Evolutionary conservation across 2,113 vertebrate species (phyloP).

Genomic region (Zosterops japonicus): DNA sequence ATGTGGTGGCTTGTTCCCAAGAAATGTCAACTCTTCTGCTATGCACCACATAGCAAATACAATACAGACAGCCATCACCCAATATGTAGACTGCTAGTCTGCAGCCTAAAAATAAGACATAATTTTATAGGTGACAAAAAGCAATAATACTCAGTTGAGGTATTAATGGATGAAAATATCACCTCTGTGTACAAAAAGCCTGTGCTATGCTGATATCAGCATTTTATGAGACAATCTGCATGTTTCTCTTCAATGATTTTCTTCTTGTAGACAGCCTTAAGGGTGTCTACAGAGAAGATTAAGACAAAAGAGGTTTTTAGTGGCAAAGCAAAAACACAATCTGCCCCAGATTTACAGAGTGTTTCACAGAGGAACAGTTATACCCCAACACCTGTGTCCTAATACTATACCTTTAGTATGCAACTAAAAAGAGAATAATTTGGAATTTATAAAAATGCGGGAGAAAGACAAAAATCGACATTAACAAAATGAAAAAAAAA

Average conservation of each 20-base stretch:
- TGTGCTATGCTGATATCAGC: neutral
- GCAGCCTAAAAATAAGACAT: neutral
- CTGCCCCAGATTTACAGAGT: neutral
- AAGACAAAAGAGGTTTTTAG: neutral
- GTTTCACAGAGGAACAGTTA: neutral
- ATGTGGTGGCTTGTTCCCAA: constrained; percentile 27
- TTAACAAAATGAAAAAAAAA: neutral
- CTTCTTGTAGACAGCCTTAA: neutral
- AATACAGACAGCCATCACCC: neutral
- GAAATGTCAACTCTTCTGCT: constrained; percentile 55
- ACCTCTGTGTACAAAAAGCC: neutral
- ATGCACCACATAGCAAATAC: constrained; percentile 10
- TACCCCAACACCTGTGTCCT: neutral
- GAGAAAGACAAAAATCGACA: neutral
- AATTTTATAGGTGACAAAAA: constrained; percentile 10
- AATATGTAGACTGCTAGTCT: neutral
- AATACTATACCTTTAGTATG: neutral
- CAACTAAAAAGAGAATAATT: neutral
- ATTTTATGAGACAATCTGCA: neutral
- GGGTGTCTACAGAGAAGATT: neutral
- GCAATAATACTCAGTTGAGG: neutral
- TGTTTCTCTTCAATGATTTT: constrained; percentile 8
- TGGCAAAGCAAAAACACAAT: neutral
- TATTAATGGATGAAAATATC: constrained; percentile 13
- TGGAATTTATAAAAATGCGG: neutral